Base-by-base conservation (phyloP, 2,888 invertebrate genomes). In the Drosophila atripex region DNA sequence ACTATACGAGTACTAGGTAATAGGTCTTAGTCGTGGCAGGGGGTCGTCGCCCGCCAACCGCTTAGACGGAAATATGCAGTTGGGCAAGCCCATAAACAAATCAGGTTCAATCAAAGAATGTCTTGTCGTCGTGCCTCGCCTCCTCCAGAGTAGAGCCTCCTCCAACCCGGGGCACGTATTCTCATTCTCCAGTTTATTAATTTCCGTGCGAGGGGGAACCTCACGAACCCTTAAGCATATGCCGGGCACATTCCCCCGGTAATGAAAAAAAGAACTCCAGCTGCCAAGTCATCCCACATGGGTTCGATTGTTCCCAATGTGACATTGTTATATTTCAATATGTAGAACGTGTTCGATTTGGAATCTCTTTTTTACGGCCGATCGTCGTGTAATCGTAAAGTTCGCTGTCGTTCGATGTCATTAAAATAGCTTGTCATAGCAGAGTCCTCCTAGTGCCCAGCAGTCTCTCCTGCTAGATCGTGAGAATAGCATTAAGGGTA, bases 281-380 rank as follows among this genome's bases (percentile, higher is more conserved):
- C 32, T 52, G 45, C 68, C 49, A 46, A 59, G 68, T 52, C 70
- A 58, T 68, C 71, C 32, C 71, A 68, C 51, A 59, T 70, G 53
- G 52, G 47, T 43, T 14, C 39, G 61, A 61, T 63, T 63, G 53
- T 52, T 38, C 32, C 70, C 28, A 57, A 69, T 50, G 68, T 59
- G 68, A 64, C 64, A 68, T 64, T 66, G 68, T 52, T 64, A 66
- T 46, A 60, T 70, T 71, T 71, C 68, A 71, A 60, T 69, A 71
- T 71, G 69, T 69, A 61, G 51, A 69, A 69, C 69, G 69, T 60
- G 70, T 70, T 70, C 65, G 73, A 72, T 72, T 70, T 55, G 46
- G 39, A 64, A 55, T 70, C 41, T 41, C 41, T 18, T 49, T 54
- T 70, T 64, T 55, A 55, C 23, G 35, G 39, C 14, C 25, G 25